These are phyloP conservation scores for Stigmatopora argus DNA, from an alignment of 2,113 vertebrate species.

Conservation along the genomic window DNA sequence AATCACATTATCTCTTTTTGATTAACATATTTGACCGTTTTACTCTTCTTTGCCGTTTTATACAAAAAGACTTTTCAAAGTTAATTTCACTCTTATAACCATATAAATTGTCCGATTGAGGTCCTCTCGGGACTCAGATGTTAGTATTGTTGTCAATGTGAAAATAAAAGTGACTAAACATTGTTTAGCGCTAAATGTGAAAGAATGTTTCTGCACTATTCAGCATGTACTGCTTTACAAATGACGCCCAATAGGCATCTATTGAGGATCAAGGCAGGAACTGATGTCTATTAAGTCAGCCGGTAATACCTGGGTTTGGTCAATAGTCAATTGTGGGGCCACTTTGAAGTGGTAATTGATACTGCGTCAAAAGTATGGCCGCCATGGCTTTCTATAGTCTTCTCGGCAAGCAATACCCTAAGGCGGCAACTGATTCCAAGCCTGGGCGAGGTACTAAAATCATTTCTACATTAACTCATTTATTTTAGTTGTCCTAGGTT, in stretches of 20 bases:
- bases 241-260: too few relatives aligned
- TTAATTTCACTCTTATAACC: not conserved
- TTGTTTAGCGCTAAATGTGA: too few relatives aligned
- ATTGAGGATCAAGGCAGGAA: not conserved
- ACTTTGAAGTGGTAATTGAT: not conserved
- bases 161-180: too few relatives aligned
- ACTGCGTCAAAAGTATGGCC: not conserved
- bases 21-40: not conserved
- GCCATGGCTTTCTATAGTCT: not conserved
- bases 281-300: not conserved
- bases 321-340: not conserved
- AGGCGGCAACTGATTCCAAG: not conserved
- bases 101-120: not conserved
- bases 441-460: not conserved
- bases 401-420: not conserved
- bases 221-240: too few relatives aligned
- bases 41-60: not conserved
- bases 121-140: constrained; percentile 21
- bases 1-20: not conserved
- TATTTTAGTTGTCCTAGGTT: not conserved
- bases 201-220: too few relatives aligned
- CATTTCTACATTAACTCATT: not conserved
- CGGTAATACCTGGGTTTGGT: not conserved
- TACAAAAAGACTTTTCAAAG: not conserved
- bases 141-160: constrained; percentile 27